Conservation (phyloP, 2,797 vertebrate genomes). For the Hemibagrus guttatus region DNA sequence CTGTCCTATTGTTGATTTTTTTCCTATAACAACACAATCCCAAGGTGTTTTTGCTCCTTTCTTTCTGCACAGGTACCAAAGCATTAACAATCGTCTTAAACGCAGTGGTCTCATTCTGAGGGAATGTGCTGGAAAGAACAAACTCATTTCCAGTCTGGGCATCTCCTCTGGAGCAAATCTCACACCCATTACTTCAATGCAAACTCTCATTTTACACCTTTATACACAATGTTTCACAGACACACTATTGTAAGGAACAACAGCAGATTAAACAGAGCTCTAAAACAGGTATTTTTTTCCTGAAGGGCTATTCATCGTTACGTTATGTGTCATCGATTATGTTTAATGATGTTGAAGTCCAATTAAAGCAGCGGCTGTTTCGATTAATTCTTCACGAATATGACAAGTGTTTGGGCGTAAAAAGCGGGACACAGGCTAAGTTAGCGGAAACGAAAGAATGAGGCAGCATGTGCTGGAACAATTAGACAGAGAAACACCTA, state of each 20-base stretch:
- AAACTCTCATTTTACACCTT: constrained; percentile 25
- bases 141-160: not conserved
- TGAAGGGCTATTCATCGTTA: not conserved
- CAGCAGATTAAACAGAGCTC: not conserved
- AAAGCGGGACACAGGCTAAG: constrained; percentile 5
- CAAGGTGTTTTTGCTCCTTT: not conserved
- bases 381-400: constrained; percentile 9
- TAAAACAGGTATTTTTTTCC: not conserved
- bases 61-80: not conserved
- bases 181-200: not conserved
- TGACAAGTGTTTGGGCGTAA: constrained; percentile 20
- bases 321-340: constrained; percentile 2
- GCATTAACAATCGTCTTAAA: not conserved
- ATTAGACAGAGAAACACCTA: constrained; percentile 54
- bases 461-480: constrained; percentile 45
- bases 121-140: not conserved
- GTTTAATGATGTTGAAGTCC: constrained; percentile 10
- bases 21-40: no score
- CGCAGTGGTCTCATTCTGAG: not conserved
- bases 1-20: not conserved
- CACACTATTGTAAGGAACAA: not conserved
- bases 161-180: constrained; percentile 2
- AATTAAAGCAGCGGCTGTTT: constrained; percentile 1
- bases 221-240: constrained; percentile 3
- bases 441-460: constrained; percentile 1